Evolutionary conservation across 2,113 vertebrate genomes (phyloP).

Genomic region (Urocitellus parryii): DNA sequence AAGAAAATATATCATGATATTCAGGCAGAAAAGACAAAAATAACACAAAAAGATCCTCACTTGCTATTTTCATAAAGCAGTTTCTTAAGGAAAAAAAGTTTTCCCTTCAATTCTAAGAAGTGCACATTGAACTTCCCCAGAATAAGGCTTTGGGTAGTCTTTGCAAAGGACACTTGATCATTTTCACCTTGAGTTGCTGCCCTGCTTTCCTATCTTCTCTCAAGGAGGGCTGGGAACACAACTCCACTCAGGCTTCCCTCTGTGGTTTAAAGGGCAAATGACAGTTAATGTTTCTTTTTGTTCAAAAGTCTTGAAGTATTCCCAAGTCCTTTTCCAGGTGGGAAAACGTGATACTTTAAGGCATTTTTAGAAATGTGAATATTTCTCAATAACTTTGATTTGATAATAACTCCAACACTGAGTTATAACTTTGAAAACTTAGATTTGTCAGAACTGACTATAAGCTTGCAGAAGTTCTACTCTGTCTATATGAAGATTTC

Average conservation of each 20-base stretch:
- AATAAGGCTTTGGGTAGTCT: background rate
- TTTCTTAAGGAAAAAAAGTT: background rate
- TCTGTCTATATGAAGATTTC: background rate
- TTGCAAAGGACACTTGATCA: background rate
- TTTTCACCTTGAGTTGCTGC: background rate
- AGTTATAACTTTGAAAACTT: conserved; percentile 34
- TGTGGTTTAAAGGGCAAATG: background rate
- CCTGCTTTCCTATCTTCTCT: background rate
- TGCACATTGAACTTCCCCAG: background rate
- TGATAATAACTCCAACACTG: background rate
- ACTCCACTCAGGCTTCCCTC: background rate
- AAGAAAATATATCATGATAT: background rate
- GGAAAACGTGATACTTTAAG: background rate
- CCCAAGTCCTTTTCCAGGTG: background rate
- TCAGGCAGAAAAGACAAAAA: conserved; percentile 36
- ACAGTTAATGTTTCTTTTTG: background rate
- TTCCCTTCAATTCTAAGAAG: background rate
- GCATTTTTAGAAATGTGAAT: background rate
- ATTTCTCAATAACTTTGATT: background rate
- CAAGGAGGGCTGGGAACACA: background rate
- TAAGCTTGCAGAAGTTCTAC: background rate
- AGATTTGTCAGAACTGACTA: background rate
- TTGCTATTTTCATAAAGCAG: conserved; percentile 11
- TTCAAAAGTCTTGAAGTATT: background rate
- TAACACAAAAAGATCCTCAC: background rate